These are phyloP conservation scores for Drosophila murphyi DNA, from an alignment of 1,140 invertebrate genomes.

Conservation along the genomic window DNA sequence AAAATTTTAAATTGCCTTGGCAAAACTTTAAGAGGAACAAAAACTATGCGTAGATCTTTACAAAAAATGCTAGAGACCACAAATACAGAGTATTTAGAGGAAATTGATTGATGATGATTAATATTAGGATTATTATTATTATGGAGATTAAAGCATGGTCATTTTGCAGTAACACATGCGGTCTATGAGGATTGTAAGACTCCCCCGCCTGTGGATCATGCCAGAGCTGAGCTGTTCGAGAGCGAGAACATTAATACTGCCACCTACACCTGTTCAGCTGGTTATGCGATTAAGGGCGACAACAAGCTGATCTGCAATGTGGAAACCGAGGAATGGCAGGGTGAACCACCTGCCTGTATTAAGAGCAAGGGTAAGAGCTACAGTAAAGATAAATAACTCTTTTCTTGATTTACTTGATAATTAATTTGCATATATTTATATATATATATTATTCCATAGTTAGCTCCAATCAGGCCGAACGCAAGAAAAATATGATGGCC, in stretches of 20 bases:
- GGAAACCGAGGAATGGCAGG: slow-evolving; percentile 73
- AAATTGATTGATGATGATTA: background rate
- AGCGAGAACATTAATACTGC: slow-evolving; percentile 53
- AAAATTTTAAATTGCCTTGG: slow-evolving; percentile 61
- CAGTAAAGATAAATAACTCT: background rate
- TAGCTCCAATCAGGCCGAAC: slow-evolving; percentile 25
- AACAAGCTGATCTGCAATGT: slow-evolving; percentile 55
- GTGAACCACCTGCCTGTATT: slow-evolving; percentile 63
- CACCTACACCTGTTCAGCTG: slow-evolving; percentile 61
- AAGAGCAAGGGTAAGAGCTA: slow-evolving; percentile 40
- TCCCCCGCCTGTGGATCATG: slow-evolving; percentile 58
- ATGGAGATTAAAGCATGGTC: slow-evolving; percentile 12
- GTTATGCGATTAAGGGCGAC: slow-evolving; percentile 58
- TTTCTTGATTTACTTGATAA: background rate
- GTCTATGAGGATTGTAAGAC: slow-evolving; percentile 59
- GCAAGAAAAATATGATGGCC: slow-evolving; percentile 50
- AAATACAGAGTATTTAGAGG: slow-evolving; percentile 16
- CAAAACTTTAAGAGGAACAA: slow-evolving; percentile 27
- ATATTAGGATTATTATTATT: too few relatives aligned
- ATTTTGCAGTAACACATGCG: slow-evolving; percentile 29
- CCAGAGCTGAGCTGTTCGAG: slow-evolving; percentile 36
- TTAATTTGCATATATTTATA: background rate
- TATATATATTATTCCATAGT: slow-evolving; percentile 1
- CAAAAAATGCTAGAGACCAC: background rate
- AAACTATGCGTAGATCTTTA: slow-evolving; percentile 27